phyloP scores from a whole-genome alignment of 2,113 vertebrate species.

The Chlamydotis undulata region DNA sequence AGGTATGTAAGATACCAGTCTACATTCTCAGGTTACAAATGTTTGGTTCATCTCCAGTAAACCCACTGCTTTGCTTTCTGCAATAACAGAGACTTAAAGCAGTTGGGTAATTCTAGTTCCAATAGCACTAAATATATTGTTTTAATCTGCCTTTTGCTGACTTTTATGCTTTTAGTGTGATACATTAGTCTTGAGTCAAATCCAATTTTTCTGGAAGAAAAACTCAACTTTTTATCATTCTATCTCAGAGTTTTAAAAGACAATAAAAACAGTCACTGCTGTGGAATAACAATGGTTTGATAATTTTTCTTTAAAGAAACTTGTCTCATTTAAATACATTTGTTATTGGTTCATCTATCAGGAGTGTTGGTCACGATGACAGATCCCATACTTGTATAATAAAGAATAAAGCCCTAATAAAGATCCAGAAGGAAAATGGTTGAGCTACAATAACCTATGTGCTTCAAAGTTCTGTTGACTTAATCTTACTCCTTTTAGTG shows the following conservation, averaged over 20 bases:
- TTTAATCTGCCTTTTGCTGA: neutral
- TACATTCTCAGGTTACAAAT: neutral
- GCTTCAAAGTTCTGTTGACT: neutral
- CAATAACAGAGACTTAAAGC: neutral
- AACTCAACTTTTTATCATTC: neutral
- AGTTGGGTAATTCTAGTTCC: neutral
- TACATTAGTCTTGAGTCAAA: neutral
- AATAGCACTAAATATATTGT: neutral
- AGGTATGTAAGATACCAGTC: neutral
- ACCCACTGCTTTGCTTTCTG: neutral
- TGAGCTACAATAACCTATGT: neutral
- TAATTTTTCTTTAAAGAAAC: neutral
- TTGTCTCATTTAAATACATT: neutral
- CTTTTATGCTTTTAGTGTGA: neutral
- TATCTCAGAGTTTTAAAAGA: neutral
- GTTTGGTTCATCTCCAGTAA: neutral
- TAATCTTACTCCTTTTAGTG: neutral
- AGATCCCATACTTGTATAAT: neutral
- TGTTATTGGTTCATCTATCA: neutral
- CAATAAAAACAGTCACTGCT: neutral
- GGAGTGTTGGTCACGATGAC: neutral
- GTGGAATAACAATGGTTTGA: neutral
- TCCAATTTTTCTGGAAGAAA: neutral
- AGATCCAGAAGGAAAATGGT: neutral
- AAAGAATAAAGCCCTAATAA: neutral